Evolutionary conservation across 2,113 vertebrate genomes (phyloP).

Genomic region (Andinoacara biseriatus): DNA sequence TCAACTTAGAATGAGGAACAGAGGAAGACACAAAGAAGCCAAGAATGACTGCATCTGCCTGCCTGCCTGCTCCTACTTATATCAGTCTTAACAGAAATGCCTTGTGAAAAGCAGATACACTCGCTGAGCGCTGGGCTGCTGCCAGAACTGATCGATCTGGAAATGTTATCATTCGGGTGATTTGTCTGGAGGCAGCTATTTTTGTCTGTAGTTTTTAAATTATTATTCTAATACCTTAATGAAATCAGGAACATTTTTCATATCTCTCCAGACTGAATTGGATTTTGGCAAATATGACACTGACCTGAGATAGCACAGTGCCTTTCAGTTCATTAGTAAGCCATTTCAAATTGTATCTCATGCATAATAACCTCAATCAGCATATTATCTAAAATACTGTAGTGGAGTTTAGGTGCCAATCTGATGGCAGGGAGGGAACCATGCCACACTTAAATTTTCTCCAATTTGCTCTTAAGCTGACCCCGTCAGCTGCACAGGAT

Average conservation of each 20-base stretch:
- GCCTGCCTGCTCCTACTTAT: conserved; percentile 48
- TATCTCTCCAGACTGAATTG: conserved; percentile 46
- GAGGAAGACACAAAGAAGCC: conserved; percentile 41
- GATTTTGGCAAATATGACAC: conserved; percentile 48
- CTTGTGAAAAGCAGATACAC: conserved; percentile 51
- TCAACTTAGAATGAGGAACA: conserved; percentile 51
- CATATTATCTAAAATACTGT: conserved; percentile 41
- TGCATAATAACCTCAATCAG: conserved; percentile 50
- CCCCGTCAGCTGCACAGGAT: conserved; percentile 38
- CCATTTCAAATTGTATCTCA: conserved; percentile 52
- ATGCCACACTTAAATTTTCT: conserved; percentile 24
- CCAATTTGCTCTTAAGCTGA: conserved; percentile 35
- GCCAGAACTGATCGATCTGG: conserved; percentile 66
- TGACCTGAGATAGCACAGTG: conserved; percentile 50
- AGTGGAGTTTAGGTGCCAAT: conserved; percentile 25
- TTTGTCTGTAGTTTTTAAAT: conserved; percentile 52
- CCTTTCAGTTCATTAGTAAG: conserved; percentile 47
- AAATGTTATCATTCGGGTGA: conserved; percentile 62
- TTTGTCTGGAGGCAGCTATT: conserved; percentile 58
- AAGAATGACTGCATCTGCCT: conserved; percentile 49
- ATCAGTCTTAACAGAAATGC: conserved; percentile 58
- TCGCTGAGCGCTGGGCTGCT: conserved; percentile 34
- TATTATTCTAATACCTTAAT: conserved; percentile 61
- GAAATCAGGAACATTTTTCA: conserved; percentile 49
- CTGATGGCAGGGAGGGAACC: conserved; percentile 5